Conservation (phyloP, 2,888 invertebrate species). For the Conops quadrifasciatus region DNA sequence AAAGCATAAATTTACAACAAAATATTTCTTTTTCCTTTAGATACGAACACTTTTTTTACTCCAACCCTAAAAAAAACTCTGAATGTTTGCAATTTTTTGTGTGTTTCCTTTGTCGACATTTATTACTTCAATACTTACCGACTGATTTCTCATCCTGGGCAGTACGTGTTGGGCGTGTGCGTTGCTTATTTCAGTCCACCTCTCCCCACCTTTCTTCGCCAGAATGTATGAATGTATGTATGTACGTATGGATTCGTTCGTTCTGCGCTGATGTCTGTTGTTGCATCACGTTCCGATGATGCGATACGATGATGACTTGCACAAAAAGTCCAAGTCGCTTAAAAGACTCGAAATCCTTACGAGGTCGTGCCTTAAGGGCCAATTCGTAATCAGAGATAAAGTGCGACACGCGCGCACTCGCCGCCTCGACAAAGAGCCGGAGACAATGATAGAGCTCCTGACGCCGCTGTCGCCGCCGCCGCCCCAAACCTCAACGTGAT, state of each 20-base stretch:
- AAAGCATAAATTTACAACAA: no score
- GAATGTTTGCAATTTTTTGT: no score
- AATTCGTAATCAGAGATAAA: slow-evolving; percentile 18
- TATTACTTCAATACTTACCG: no score
- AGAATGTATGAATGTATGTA: no score
- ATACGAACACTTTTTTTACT: no score
- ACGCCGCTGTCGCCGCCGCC: not conserved
- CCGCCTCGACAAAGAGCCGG: not conserved
- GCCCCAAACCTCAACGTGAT: not conserved
- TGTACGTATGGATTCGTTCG: no score
- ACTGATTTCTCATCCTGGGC: no score
- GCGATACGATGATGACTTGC: not conserved
- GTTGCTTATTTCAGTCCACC: not conserved
- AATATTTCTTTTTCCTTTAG: no score
- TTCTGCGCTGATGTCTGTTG: not conserved
- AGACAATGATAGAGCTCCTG: not conserved
- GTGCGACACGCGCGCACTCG: not conserved
- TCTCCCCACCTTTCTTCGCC: slow-evolving; percentile 7
- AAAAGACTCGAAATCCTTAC: slow-evolving; percentile 6
- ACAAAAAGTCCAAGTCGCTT: not conserved
- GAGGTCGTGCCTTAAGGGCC: slow-evolving; percentile 26
- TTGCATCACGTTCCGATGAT: not conserved
- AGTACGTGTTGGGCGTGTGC: slow-evolving; percentile 3
- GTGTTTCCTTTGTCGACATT: no score
- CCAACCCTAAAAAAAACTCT: no score